Conservation (phyloP, 2,888 invertebrate genomes). For the Odontothrips loti region DNA sequence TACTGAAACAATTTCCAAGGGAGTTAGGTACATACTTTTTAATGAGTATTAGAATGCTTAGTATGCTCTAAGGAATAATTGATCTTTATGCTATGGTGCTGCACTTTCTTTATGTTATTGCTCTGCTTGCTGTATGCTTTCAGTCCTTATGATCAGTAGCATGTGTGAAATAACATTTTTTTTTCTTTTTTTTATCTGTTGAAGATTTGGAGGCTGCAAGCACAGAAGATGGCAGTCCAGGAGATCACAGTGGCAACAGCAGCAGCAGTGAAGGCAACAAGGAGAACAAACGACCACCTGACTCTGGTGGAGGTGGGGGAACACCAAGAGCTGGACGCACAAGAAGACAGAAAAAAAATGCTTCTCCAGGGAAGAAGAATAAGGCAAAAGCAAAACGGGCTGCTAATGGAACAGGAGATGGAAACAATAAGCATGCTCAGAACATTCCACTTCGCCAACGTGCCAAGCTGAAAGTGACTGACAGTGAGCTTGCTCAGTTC, state of each 20-base stretch:
- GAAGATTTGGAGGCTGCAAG: slow-evolving; percentile 32
- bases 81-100: not conserved
- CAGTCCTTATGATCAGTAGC: too few relatives aligned
- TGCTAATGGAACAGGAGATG: slow-evolving; percentile 27
- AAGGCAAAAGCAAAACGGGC: slow-evolving; percentile 33
- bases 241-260: slow-evolving; percentile 43
- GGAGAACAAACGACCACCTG: slow-evolving; percentile 39
- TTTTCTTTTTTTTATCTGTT: slow-evolving; percentile 30
- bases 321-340: slow-evolving; percentile 44
- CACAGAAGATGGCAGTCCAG: slow-evolving; percentile 39
- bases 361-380: slow-evolving; percentile 42
- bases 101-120: too few relatives aligned
- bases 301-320: slow-evolving; percentile 33
- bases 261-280: slow-evolving; percentile 43
- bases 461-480: slow-evolving; percentile 48
- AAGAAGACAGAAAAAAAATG: slow-evolving; percentile 53
- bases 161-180: not conserved
- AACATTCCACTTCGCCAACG: slow-evolving; percentile 36
- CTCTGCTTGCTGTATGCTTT: not conserved
- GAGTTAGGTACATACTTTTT: too few relatives aligned
- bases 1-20: too few relatives aligned
- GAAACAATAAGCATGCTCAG: slow-evolving; percentile 32
- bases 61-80: too few relatives aligned
- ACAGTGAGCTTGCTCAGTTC: slow-evolving; percentile 54
- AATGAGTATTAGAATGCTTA: too few relatives aligned